These are phyloP conservation scores for Azemiops feae DNA, from an alignment of 2,113 vertebrate species.

Conservation along the genomic window DNA sequence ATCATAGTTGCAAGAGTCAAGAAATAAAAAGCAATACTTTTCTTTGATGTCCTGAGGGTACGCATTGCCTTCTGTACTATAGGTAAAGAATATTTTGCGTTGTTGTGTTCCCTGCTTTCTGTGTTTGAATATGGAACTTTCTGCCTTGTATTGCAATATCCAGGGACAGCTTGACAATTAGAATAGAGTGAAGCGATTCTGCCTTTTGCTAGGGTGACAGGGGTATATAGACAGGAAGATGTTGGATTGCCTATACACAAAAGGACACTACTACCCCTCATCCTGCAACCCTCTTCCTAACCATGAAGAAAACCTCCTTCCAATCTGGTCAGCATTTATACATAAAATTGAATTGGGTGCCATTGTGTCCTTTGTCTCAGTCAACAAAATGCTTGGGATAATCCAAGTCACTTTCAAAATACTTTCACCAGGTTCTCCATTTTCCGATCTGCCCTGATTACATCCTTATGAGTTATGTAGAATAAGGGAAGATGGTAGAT, in stretches of 20 bases:
- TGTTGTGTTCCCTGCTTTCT: neutral
- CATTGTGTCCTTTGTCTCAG: neutral
- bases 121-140: neutral
- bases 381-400: neutral
- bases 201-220: neutral
- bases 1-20: neutral
- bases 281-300: neutral
- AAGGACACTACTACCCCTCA: neutral
- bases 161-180: neutral
- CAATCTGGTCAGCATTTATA: neutral
- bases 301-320: neutral
- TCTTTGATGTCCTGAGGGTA: neutral
- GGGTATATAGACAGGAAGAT: neutral
- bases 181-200: neutral
- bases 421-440: neutral
- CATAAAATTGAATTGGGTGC: neutral
- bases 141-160: neutral
- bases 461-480: neutral
- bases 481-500: neutral
- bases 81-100: neutral
- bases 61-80: neutral
- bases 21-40: neutral
- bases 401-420: neutral
- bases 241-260: neutral
- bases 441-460: neutral